phyloP scores from a whole-genome alignment of 2,888 invertebrate genomes.

The Poecilus cupreus region DNA sequence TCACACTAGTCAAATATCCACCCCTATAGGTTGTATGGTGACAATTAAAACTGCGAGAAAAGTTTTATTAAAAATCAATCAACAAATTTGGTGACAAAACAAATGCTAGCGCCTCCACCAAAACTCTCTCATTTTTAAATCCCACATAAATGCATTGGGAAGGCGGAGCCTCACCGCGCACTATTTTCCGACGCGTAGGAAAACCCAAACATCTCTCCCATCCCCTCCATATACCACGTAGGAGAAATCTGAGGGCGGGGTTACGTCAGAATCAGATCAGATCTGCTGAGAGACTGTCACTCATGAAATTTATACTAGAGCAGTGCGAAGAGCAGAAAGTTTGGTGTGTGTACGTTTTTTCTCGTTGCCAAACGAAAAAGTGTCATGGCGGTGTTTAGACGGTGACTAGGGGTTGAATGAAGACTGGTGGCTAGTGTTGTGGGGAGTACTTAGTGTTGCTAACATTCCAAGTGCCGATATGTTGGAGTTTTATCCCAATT shows the following conservation, averaged over 20 bases:
- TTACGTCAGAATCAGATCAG: slow-evolving; percentile 46
- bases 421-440: slow-evolving; percentile 14
- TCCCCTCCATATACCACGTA: slow-evolving; percentile 6
- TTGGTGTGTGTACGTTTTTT: slow-evolving; percentile 47
- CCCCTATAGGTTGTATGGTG: no score
- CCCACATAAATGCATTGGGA: not conserved
- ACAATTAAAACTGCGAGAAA: no score
- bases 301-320: slow-evolving; percentile 51
- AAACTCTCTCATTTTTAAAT: slow-evolving; percentile 13
- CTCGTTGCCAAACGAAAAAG: slow-evolving; percentile 40
- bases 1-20: no score
- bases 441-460: not conserved
- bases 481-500: slow-evolving; percentile 83
- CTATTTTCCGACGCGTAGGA: slow-evolving; percentile 12
- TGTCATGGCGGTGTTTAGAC: slow-evolving; percentile 51
- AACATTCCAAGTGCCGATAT: slow-evolving; percentile 70
- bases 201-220: not conserved
- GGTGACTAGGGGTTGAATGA: slow-evolving; percentile 27
- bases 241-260: slow-evolving; percentile 49
- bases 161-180: not conserved
- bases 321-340: slow-evolving; percentile 48
- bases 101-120: not conserved
- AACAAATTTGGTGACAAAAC: not conserved
- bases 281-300: slow-evolving; percentile 47
- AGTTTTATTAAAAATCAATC: no score